Base-by-base conservation (phyloP, 2,113 vertebrate species). In the Clarias gariepinus region DNA sequence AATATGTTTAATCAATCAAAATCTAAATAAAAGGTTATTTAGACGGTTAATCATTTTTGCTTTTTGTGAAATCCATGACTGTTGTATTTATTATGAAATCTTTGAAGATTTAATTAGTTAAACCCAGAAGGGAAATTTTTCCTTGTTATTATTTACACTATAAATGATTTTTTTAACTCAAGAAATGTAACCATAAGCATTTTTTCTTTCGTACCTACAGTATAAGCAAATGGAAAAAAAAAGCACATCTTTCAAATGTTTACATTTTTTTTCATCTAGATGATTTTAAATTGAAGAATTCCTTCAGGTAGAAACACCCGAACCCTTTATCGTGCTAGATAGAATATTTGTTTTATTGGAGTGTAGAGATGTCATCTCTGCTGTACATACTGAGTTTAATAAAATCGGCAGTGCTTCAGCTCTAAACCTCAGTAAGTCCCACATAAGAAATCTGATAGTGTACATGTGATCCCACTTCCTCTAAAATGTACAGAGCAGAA, bases 381-480 rank as follows among this genome's bases (percentile, higher is more conserved):
- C 74, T 55, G 47, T 28, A 18, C 28, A 57, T 78, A 55, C 55
- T 18, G 23, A 76, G 12, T 15, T 55, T 28, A 77, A 78, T 3
- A 23, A 11, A 63, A 28, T 23, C 23, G 30, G 13, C 66, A 87
- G 36, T 69, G 12, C 57, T 33, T 55, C 33, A 66, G 18, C 71
- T 73, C 61, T 68, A 55, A 80, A 33, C 60, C 57, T 36, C 36
- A 16, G 33, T n/a, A 60, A 64, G 82, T 66, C 74, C 87, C 57
- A 68, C 73, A 68, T 18, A 28, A 78, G 76, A 61, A 78, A 63
- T 85, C n/a, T n/a, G 23, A 64, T 86, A 60, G n/a, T 12, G 47
- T 53, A 80, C 87, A 89, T 73, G 60, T 82, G 89, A 89, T 84
- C 55, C 21, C 28, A 88, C 68, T 90, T 86, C 87, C 82, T 79